phyloP scores from a whole-genome alignment of 1,140 invertebrate species.

The Ephestia elutella region DNA sequence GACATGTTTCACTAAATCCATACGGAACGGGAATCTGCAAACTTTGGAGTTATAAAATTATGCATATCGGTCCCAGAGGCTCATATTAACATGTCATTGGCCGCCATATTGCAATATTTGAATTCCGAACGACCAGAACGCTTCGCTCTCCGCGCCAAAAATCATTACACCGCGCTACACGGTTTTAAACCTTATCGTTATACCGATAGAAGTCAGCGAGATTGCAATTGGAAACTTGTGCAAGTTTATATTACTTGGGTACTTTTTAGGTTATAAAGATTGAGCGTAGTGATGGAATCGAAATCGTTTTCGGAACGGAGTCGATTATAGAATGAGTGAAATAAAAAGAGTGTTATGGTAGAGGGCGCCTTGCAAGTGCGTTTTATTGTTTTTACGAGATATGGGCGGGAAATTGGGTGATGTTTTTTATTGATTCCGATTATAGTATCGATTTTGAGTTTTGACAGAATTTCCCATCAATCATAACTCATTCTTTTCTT shows the following conservation, averaged over 20 bases:
- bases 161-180: neutral
- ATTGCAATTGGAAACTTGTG: conserved; percentile 1
- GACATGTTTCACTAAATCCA: conserved; percentile 7
- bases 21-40: conserved; percentile 16
- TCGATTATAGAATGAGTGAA: conserved; percentile 45
- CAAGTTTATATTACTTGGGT: conserved; percentile 37
- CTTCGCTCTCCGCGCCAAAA: neutral
- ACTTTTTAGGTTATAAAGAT: conserved; percentile 48
- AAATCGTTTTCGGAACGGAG: conserved; percentile 45
- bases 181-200: conserved; percentile 7
- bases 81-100: conserved; percentile 66
- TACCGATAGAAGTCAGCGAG: neutral
- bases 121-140: conserved; percentile 35
- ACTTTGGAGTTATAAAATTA: conserved; percentile 50
- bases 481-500: too few relatives aligned
- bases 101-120: conserved; percentile 62
- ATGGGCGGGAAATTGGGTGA: conserved; percentile 5
- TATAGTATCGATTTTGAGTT: neutral
- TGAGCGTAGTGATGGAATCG: conserved; percentile 36
- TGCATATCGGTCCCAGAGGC: conserved; percentile 51
- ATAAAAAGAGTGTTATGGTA: conserved; percentile 33
- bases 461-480: neutral
- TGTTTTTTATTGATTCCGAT: conserved; percentile 13
- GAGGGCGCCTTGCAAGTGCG: conserved; percentile 31
- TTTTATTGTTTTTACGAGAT: conserved; percentile 34